Evolutionary conservation across 2,888 invertebrate species (phyloP).

Genomic region (Neoaliturus tenellus): DNA sequence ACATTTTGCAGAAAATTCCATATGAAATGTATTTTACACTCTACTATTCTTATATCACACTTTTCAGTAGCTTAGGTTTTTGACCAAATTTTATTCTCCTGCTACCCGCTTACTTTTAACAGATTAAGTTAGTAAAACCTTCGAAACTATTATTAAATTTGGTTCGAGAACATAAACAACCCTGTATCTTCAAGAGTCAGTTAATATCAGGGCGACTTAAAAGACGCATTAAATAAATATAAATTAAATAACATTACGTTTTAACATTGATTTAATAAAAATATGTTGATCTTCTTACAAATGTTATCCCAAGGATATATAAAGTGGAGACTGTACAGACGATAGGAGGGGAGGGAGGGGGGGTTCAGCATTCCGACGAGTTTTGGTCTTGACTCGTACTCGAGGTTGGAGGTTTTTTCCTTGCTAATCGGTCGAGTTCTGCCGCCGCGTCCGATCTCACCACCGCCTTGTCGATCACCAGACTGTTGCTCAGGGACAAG

Average conservation of each 20-base stretch:
- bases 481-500: constrained; percentile 45
- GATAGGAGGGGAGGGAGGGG: background rate
- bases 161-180: constrained; percentile 21
- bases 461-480: constrained; percentile 81
- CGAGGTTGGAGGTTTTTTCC: constrained; percentile 74
- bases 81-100: background rate
- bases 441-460: constrained; percentile 94
- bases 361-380: constrained; percentile 73
- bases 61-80: background rate
- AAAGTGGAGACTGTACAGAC: constrained; percentile 35
- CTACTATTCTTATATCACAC: constrained; percentile 21
- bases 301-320: constrained; percentile 14
- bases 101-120: background rate
- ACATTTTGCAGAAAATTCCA: background rate
- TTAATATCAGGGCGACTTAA: background rate
- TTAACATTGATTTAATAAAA: constrained; percentile 39
- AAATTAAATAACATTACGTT: constrained; percentile 31
- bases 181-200: background rate
- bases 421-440: constrained; percentile 92
- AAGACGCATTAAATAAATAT: constrained; percentile 13
- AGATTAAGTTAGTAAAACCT: background rate
- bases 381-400: constrained; percentile 74
- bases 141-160: background rate
- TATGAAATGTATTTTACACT: constrained; percentile 18
- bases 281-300: constrained; percentile 40